phyloP scores from a whole-genome alignment of 2,888 invertebrate genomes.

The Yponomeuta sedellus region DNA sequence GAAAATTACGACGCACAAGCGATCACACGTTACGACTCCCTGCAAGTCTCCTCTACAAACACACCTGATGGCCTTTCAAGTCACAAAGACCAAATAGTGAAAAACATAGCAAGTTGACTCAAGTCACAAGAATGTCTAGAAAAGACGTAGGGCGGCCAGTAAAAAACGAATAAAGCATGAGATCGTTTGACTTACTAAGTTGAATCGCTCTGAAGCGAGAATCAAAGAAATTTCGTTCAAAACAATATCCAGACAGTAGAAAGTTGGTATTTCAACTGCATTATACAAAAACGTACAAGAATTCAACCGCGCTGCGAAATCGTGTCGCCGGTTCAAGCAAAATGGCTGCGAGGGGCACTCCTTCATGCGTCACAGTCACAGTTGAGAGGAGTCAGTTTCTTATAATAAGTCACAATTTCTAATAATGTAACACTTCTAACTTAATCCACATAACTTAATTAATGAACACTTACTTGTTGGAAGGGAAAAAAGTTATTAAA shows the following conservation, averaged over 20 bases:
- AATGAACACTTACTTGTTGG: constrained; percentile 72
- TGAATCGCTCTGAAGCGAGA: not conserved
- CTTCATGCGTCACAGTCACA: constrained; percentile 80
- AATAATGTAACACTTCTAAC: constrained; percentile 38
- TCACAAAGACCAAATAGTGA: not conserved
- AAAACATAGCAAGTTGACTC: not conserved
- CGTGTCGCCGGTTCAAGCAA: constrained; percentile 75
- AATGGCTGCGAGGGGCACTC: constrained; percentile 73
- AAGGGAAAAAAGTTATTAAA: constrained; percentile 73
- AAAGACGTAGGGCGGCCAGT: not conserved
- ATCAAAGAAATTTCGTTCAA: not conserved
- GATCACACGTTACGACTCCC: constrained; percentile 33
- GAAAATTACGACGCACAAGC: constrained; percentile 67
- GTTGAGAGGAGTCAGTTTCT: constrained; percentile 42
- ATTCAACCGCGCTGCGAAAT: constrained; percentile 62
- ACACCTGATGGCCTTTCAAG: not conserved
- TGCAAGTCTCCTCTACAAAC: not conserved
- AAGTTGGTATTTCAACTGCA: not conserved
- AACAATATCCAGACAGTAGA: not conserved
- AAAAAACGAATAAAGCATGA: not conserved
- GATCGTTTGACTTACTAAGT: not conserved
- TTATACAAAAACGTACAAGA: constrained; percentile 1
- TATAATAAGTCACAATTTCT: constrained; percentile 35
- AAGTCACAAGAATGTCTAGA: not conserved
- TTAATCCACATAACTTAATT: constrained; percentile 51